Base-by-base conservation (phyloP, 2,888 invertebrate species). In the Melinaea menophilus region DNA sequence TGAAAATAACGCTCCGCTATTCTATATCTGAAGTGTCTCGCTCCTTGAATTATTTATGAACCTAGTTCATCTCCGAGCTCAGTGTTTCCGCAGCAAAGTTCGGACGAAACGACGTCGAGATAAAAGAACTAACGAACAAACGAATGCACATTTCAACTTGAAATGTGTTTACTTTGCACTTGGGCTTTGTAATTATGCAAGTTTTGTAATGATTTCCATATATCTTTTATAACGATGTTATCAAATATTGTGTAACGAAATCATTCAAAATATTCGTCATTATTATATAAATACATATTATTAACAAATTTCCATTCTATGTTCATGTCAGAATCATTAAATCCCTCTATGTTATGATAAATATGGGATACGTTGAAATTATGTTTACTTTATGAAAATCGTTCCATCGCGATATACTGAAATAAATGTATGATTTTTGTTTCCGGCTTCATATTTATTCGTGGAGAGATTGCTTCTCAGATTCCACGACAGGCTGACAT, bases 51-150 rank as follows among this genome's bases (percentile, higher is more conserved):
- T n/a, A n/a, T n/a, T n/a, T n/a, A n/a, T n/a, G n/a, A n/a, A n/a
- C n/a, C n/a, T n/a, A n/a, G n/a, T n/a, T n/a, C n/a, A n/a, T n/a
- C n/a, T n/a, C n/a, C 70, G 76, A 85, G 81, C 81, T 84, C 84
- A 82, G 81, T 85, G 82, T 84, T 86, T 85, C 82, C 81, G 81
- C 75, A 77, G 80, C 79, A 79, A 79, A 81, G 81, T 81, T 79
- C 79, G 77, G 76, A 72, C 75, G 74, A 75, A 81, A 69, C 71
- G 73, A 75, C 79, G 79, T 77, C 75, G 77, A 74, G 70, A 70
- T 72, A 73, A 73, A 72, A 69, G 71, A 74, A 72, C 73, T 72
- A 74, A 72, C 70, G 66, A 66, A 74, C 67, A 69, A 71, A 71
- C 66, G 65, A 66, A 67, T 73, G 69, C 70, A 71, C 70, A 72